Base-by-base conservation (phyloP, 23 tunicate species). In the Clavelina lepadiformis region DNA sequence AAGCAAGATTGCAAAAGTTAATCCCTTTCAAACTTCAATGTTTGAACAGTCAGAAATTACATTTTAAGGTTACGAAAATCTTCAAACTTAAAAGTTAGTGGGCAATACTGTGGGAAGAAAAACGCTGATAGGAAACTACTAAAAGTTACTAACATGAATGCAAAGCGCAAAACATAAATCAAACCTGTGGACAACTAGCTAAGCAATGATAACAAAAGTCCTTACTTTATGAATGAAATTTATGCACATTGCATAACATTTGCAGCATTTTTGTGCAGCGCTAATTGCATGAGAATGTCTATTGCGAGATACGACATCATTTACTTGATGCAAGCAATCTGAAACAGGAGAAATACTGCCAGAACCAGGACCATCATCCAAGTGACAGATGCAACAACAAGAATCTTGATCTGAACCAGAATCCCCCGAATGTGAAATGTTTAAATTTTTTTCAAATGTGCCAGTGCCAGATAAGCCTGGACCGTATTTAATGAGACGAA, bases 401-500 rank as follows among this genome's bases (percentile, higher is more conserved):
- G 77, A 70, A 28, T 53, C 52, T 3, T 62, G 23, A 25, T 68
- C 74, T 4, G 35, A 25, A 20, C 45, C 79, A 8, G 49, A 41
- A 46, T 66, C 72, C 23, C 13, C 11, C 13, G 11, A 11, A 8
- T 15, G 11, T 8, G 11, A 41, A 8, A 11, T 15, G 15, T 41
- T 15, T 15, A 41, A 41, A 41, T 41, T 41, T 11, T 15, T 41
- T 15, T 41, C 15, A 11, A 11, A 11, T 8, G 15, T 15, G 11
- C 15, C n/a, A 23, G 41, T 35, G 52, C 21, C 37, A 66, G 20
- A 46, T 44, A 36, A 3, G 26, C 34, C 34, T 8, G 35, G 60
- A 2, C 96, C 86, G 51, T 65, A 87, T 68, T 79, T 87, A 3
- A 80, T 72, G 4, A 87, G 68, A 35, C 78, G 76, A 30, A 87